Percentiles rank a stretch among this genome's conserved stretches.
phyloP scores from a whole-genome alignment of 1,140 invertebrate species.

The Pinna nobilis region DNA sequence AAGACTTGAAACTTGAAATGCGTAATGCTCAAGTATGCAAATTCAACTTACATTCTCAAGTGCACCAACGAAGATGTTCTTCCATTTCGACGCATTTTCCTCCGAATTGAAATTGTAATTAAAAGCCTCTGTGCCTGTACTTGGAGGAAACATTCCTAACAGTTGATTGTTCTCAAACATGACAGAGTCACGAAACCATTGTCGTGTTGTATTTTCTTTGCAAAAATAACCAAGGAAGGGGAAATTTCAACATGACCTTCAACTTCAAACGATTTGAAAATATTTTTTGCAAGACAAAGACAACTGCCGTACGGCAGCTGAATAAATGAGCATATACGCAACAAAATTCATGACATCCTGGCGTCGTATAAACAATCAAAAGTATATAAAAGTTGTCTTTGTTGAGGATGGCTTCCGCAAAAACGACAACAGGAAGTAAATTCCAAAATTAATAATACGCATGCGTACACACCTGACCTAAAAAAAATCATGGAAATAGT shows the following conservation, averaged over 20 bases:
- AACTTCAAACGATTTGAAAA: constrained; percentile 34
- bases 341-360: constrained; percentile 42
- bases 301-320: constrained; percentile 12
- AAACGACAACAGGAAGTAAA: constrained; percentile 57
- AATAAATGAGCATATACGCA: constrained; percentile 18
- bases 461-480: constrained; percentile 38
- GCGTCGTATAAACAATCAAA: constrained; percentile 8
- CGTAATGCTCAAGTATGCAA: neutral
- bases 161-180: constrained; percentile 12
- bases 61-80: constrained; percentile 86
- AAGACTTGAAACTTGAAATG: too few relatives aligned
- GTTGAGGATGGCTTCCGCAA: constrained; percentile 52
- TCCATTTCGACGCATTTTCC: constrained; percentile 92
- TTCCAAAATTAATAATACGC: constrained; percentile 36
- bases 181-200: constrained; percentile 39
- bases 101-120: constrained; percentile 89
- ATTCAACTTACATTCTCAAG: constrained; percentile 75
- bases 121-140: constrained; percentile 41
- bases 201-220: constrained; percentile 26
- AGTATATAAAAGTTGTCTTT: constrained; percentile 28
- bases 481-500: neutral
- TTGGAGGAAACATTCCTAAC: constrained; percentile 65
- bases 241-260: constrained; percentile 43
- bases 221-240: constrained; percentile 23
- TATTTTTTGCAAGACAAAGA: constrained; percentile 18